Base-by-base conservation (phyloP, 2,888 invertebrate genomes). In the Cheiracanthium punctorium region DNA sequence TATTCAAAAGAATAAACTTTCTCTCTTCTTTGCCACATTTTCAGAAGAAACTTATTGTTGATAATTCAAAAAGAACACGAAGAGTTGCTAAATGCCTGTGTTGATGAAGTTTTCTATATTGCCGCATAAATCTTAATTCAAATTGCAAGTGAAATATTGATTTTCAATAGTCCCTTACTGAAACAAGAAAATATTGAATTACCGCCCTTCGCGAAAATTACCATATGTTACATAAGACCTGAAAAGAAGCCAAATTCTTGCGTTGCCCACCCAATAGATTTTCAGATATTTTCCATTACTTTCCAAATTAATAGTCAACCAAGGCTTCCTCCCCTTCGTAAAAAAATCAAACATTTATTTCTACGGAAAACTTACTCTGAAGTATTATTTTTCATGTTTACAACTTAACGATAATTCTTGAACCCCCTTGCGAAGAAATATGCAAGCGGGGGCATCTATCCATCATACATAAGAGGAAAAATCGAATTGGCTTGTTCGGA, bases 61-160 rank as follows among this genome's bases (percentile, higher is more conserved):
- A 37, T 37, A 10, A 7, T 37, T 37, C 37, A 37, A 37, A 37
- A 37, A n/a, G 4, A 4, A 37, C 10, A 37, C 37, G 10, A 10
- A 37, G 10, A 37, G 7, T 37, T 37, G 10, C 10, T 37, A 37
- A 37, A 4, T 37, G 4, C 10, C 10, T 37, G 7, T 37, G 7
- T 37, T 10, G 37, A 10, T 7, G 17, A 48, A 7, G 17, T 48
- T 48, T 48, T 48, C 1, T 14, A 48, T 2, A 48, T 48, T 48
- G 17, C n/a, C 5, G 12, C 58, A 58, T 58, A 58, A 58, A 58
- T 58, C 58, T 24, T 24, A 58, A 58, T 58, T 58, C 58, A 58
- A 58, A 58, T 58, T 58, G 24, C 58, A 58, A n/a, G 58, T 58
- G 12, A 58, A 58, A 58, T 58, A 58, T 58, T 20, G 58, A 58